Evolutionary conservation across 1,140 invertebrate genomes (phyloP).

Genomic region (Drosophila gunungcola): DNA sequence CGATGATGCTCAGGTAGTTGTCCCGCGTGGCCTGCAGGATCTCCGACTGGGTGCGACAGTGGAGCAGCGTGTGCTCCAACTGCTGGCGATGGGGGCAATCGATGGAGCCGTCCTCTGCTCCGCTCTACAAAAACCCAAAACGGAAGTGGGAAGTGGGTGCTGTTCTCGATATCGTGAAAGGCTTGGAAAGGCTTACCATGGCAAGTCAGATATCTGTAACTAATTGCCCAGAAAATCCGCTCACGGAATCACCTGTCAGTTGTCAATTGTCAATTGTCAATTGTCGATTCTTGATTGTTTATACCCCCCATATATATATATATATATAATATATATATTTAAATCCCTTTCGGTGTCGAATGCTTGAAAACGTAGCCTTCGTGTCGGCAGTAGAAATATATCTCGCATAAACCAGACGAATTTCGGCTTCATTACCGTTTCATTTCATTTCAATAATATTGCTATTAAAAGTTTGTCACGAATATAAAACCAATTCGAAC

Average conservation of each 20-base stretch:
- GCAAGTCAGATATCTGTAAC: conserved; percentile 20
- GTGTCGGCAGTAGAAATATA: conserved; percentile 49
- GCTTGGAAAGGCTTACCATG: conserved; percentile 55
- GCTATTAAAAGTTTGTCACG: conserved; percentile 84
- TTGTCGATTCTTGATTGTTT: conserved; percentile 15
- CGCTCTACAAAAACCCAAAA: conserved; percentile 23
- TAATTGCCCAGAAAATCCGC: conserved; percentile 24
- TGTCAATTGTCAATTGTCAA: conserved; percentile 40
- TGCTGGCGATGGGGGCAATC: conserved; percentile 72
- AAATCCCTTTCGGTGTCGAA: conserved; percentile 58
- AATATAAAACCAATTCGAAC: conserved; percentile 72
- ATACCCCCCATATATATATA: not conserved
- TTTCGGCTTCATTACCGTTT: conserved; percentile 76
- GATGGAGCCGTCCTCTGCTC: conserved; percentile 5
- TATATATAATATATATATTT: conserved; percentile 19
- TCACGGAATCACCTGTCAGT: conserved; percentile 27
- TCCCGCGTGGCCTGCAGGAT: conserved; percentile 58
- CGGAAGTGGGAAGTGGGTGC: not conserved
- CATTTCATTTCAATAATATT: conserved; percentile 82
- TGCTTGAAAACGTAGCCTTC: conserved; percentile 36
- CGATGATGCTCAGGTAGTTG: conserved; percentile 60
- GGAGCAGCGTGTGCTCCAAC: conserved; percentile 66
- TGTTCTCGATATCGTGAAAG: not conserved
- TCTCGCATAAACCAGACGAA: conserved; percentile 51
- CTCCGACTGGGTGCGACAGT: conserved; percentile 62